phyloP scores from a whole-genome alignment of 2,113 vertebrate genomes.

The Zosterops borbonicus region DNA sequence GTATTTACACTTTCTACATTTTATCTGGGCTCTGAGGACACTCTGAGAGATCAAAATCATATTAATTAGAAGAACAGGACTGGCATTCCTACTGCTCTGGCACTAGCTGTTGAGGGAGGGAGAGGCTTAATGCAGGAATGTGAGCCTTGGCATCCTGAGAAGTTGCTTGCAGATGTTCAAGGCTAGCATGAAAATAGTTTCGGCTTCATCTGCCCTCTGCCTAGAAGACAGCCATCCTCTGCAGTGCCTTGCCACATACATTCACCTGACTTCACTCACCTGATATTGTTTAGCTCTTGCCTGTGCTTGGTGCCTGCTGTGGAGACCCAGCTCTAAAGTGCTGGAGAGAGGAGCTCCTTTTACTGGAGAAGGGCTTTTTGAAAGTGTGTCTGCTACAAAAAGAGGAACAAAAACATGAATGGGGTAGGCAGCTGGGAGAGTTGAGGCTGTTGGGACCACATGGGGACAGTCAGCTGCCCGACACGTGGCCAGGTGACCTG shows the following conservation, averaged over 20 bases:
- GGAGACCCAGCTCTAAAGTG: neutral
- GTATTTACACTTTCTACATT: conserved; percentile 57
- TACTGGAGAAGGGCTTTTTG: neutral
- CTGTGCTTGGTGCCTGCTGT: neutral
- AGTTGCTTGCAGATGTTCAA: neutral
- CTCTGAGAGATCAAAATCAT: neutral
- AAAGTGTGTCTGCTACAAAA: neutral
- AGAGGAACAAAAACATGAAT: neutral
- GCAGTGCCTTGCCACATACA: neutral
- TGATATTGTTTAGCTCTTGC: neutral
- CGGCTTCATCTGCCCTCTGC: neutral
- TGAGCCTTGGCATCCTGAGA: neutral
- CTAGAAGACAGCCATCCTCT: neutral
- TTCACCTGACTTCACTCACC: neutral
- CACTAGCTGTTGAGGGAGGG: neutral
- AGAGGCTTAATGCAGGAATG: neutral
- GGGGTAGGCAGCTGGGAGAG: neutral
- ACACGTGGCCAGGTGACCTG: accelerated
- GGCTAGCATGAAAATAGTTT: neutral
- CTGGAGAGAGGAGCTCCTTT: neutral
- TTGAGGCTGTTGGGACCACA: neutral
- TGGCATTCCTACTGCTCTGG: conserved; percentile 5
- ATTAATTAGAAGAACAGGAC: conserved; percentile 49
- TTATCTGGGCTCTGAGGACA: conserved; percentile 31
- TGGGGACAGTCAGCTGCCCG: neutral